Evolutionary conservation across 2,888 invertebrate species (phyloP).

Genomic region (Rutpela maculata): DNA sequence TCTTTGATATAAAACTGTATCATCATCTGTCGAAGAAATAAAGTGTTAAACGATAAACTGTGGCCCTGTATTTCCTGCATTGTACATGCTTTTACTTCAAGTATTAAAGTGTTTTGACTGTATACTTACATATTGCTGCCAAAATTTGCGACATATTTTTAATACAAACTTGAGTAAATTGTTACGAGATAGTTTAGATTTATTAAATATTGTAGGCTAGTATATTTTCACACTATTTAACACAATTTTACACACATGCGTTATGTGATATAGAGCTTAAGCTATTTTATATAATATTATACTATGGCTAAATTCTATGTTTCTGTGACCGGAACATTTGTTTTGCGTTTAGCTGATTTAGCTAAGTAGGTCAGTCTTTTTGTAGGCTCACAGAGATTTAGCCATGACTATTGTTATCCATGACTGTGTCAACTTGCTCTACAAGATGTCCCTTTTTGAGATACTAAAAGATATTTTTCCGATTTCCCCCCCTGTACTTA

Average conservation of each 20-base stretch:
- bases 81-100: conserved; percentile 22
- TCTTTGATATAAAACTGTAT: too few relatives aligned
- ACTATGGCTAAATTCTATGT: conserved; percentile 22
- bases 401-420: conserved; percentile 27
- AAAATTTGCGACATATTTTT: conserved; percentile 37
- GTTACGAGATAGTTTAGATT: conserved; percentile 16
- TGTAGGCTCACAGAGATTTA: conserved; percentile 13
- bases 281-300: conserved; percentile 35
- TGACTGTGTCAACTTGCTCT: conserved; percentile 24
- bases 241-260: conserved; percentile 33
- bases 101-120: conserved; percentile 10
- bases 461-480: neutral
- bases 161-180: conserved; percentile 29
- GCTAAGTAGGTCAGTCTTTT: neutral
- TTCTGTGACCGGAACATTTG: neutral
- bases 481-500: neutral
- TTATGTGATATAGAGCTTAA: conserved; percentile 44
- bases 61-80: neutral
- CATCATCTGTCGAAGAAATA: too few relatives aligned
- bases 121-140: conserved; percentile 32
- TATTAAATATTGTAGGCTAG: conserved; percentile 15
- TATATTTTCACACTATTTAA: conserved; percentile 36
- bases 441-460: conserved; percentile 26
- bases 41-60: neutral
- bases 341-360: neutral